phyloP scores from a whole-genome alignment of 2,113 vertebrate species.

The Chitala chitala region DNA sequence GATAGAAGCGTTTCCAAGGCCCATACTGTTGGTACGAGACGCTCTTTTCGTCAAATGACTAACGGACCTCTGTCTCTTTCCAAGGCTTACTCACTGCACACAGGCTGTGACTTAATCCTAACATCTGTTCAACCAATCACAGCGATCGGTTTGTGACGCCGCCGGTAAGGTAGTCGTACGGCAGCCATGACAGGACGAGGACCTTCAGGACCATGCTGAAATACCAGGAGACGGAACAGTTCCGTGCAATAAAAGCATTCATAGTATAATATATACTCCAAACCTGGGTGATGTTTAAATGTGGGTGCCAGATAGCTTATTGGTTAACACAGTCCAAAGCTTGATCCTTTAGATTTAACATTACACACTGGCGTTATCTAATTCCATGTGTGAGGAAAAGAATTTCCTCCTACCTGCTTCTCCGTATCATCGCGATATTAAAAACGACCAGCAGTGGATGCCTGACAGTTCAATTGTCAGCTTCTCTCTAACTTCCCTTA shows the following conservation, averaged over 20 bases:
- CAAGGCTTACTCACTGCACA: not conserved
- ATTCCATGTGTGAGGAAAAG: not conserved
- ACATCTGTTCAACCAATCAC: too few relatives aligned
- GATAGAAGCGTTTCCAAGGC: not conserved
- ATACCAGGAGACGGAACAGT: too few relatives aligned
- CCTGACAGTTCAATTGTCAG: constrained; percentile 21
- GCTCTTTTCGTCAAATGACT: not conserved
- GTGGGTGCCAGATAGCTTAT: too few relatives aligned
- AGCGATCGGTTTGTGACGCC: too few relatives aligned
- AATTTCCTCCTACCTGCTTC: not conserved
- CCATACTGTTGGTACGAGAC: not conserved
- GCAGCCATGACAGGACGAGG: too few relatives aligned
- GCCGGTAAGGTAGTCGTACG: too few relatives aligned
- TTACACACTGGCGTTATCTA: not conserved
- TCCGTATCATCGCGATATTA: constrained; percentile 18
- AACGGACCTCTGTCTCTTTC: not conserved
- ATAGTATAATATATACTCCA: too few relatives aligned
- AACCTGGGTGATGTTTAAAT: too few relatives aligned
- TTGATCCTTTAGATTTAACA: not conserved
- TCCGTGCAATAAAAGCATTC: too few relatives aligned
- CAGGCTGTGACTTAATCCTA: too few relatives aligned
- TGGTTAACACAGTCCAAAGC: too few relatives aligned
- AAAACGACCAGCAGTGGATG: not conserved
- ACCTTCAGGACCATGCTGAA: too few relatives aligned
- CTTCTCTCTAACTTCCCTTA: constrained; percentile 22